phyloP scores from a whole-genome alignment of 2,888 invertebrate species.

The Idaea straminata region DNA sequence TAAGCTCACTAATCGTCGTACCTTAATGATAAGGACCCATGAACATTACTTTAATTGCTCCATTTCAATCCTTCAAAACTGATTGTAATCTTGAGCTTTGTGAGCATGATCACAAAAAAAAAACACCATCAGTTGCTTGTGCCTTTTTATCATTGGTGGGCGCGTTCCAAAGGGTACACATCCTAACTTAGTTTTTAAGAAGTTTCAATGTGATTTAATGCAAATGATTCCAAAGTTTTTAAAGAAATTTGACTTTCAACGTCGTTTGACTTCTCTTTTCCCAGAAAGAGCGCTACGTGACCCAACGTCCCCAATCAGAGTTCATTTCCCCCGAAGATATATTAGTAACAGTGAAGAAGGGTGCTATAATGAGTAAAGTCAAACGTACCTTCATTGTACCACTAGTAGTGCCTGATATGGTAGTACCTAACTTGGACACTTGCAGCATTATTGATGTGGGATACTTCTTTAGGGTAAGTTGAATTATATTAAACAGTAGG shows the following conservation, averaged over 20 bases:
- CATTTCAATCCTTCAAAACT: no score
- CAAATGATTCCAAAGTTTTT: constrained; percentile 1
- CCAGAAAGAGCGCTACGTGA: constrained; percentile 51
- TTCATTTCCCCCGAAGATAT: constrained; percentile 41
- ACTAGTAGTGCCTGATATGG: constrained; percentile 46
- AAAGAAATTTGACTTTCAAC: not conserved
- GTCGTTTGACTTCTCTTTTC: not conserved
- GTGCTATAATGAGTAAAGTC: constrained; percentile 41
- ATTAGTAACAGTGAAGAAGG: constrained; percentile 34
- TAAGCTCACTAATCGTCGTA: no score
- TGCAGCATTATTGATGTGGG: constrained; percentile 56
- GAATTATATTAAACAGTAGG: no score
- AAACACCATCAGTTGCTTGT: no score
- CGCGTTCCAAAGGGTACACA: no score
- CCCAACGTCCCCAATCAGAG: constrained; percentile 46
- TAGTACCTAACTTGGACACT: constrained; percentile 48
- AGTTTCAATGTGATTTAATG: no score
- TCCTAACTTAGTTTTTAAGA: no score
- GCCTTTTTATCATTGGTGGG: no score
- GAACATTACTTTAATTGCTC: no score
- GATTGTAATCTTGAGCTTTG: no score
- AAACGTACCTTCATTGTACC: constrained; percentile 36
- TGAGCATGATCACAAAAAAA: no score
- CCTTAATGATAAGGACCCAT: no score
- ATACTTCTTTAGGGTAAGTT: constrained; percentile 55